Conservation (phyloP, 2,888 invertebrate species). For the Chrysolina haemoptera region DNA sequence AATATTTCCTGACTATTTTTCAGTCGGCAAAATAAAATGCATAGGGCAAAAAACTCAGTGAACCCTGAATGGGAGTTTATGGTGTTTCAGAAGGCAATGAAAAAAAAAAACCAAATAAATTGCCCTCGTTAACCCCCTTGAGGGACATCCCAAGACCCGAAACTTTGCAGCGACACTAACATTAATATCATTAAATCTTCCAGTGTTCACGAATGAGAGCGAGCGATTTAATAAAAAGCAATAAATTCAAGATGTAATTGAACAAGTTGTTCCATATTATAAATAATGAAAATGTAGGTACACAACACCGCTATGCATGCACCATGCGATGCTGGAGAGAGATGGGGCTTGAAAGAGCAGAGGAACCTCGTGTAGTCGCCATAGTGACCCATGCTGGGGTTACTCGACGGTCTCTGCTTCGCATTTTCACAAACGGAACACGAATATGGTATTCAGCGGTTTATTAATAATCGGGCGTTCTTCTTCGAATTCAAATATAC, state of each 20-base stretch:
- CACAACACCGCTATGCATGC: conserved; percentile 33
- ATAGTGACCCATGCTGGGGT: conserved; percentile 48
- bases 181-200: conserved; percentile 17
- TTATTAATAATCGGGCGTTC: conserved; percentile 3
- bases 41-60: too few species aligned
- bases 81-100: too few species aligned
- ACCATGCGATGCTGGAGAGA: conserved; percentile 3
- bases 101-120: not conserved
- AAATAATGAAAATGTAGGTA: conserved; percentile 47
- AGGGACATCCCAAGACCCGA: not conserved
- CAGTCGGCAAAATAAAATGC: too few species aligned
- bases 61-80: too few species aligned
- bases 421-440: conserved; percentile 55
- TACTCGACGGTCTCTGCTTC: conserved; percentile 50
- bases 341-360: not conserved
- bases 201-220: conserved; percentile 1
- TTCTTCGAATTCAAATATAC: not conserved
- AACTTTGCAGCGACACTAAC: not conserved
- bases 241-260: conserved; percentile 45
- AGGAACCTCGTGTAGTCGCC: conserved; percentile 15
- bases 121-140: not conserved
- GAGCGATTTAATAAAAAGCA: conserved; percentile 38
- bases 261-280: conserved; percentile 43
- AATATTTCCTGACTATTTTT: too few species aligned
- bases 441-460: conserved; percentile 49